These are phyloP conservation scores for Acinonyx jubatus DNA, from an alignment of 2,113 vertebrate genomes.

Conservation along the genomic window DNA sequence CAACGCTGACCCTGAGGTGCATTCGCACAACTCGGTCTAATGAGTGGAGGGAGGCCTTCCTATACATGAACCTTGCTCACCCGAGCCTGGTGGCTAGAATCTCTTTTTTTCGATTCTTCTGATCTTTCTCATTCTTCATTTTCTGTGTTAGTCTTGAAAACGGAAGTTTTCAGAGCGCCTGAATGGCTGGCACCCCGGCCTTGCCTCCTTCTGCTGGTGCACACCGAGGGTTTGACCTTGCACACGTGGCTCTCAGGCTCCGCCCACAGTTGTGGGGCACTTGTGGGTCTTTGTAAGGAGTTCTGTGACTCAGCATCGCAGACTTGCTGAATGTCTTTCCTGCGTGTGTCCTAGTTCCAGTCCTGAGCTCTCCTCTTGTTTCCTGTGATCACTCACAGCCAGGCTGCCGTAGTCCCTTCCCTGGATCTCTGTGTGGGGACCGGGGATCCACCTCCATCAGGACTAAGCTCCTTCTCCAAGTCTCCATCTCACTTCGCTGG, in stretches of 20 bases:
- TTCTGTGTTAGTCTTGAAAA: background rate
- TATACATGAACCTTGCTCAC: background rate
- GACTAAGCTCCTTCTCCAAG: background rate
- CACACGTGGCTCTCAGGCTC: fast-evolving
- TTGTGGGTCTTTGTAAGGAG: background rate
- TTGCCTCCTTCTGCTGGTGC: background rate
- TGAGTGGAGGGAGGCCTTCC: no score
- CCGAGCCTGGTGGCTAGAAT: fast-evolving
- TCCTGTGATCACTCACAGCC: background rate
- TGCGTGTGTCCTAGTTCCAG: fast-evolving
- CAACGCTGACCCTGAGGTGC: background rate
- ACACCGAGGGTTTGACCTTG: fast-evolving
- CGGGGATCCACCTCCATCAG: background rate
- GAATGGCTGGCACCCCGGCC: background rate
- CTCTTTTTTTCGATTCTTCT: background rate
- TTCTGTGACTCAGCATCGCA: no score
- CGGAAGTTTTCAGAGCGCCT: background rate
- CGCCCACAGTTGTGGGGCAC: fast-evolving
- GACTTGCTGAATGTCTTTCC: background rate
- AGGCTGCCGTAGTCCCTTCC: fast-evolving
- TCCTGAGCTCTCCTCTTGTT: background rate
- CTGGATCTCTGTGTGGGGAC: background rate
- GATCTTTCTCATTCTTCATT: background rate
- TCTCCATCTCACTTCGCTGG: fast-evolving
- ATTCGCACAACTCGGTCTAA: fast-evolving